These are phyloP conservation scores for Biston betularia DNA, from an alignment of 2,888 invertebrate species.

Conservation along the genomic window DNA sequence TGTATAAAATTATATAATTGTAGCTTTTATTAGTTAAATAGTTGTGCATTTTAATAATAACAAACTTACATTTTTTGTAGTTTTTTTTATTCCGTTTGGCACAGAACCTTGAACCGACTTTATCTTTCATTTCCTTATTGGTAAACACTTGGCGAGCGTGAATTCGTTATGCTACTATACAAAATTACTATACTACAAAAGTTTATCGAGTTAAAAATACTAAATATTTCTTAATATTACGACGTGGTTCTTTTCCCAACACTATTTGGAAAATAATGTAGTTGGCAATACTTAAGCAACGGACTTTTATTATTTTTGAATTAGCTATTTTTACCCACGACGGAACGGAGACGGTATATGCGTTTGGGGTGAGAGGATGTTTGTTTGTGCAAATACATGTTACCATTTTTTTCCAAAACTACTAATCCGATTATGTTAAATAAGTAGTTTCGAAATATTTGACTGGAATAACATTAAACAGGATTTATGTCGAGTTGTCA, in stretches of 20 bases:
- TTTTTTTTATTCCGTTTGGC: conserved; percentile 57
- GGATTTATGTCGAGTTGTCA: not conserved
- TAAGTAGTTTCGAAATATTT: not conserved
- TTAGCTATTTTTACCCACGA: too few relatives aligned
- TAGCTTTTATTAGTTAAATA: conserved; percentile 45
- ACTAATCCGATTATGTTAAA: too few relatives aligned
- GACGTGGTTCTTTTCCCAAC: conserved; percentile 14
- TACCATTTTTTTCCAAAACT: too few relatives aligned
- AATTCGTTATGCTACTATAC: conserved; percentile 50
- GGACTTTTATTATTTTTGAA: not conserved
- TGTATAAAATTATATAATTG: conserved; percentile 12
- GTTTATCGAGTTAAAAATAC: conserved; percentile 34
- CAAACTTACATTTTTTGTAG: conserved; percentile 46
- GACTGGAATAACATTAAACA: not conserved
- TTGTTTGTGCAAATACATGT: too few relatives aligned
- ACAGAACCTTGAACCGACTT: conserved; percentile 66
- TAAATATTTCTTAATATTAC: conserved; percentile 24
- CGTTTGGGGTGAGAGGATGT: too few relatives aligned
- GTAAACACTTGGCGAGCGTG: conserved; percentile 49
- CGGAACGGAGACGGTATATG: too few relatives aligned
- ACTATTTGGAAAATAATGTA: conserved; percentile 11
- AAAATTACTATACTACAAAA: not conserved
- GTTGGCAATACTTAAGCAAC: conserved; percentile 12
- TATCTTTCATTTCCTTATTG: conserved; percentile 78
- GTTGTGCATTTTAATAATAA: conserved; percentile 36